These are phyloP conservation scores for Seriola quinqueradiata DNA, from an alignment of 2,113 vertebrate species.

Conservation along the genomic window DNA sequence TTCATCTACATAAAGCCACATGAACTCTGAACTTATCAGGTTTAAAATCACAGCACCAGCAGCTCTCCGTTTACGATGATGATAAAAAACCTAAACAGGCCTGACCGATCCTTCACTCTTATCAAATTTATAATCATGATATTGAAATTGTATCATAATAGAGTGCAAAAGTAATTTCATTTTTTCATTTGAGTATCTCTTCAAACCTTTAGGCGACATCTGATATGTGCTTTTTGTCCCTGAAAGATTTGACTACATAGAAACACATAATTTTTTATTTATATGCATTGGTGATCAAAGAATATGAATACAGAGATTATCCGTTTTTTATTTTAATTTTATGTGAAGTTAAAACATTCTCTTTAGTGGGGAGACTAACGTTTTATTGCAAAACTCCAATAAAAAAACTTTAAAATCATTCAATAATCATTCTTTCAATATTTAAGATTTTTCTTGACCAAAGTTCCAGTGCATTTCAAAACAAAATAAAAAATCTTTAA, in stretches of 20 bases:
- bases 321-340: background rate
- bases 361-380: background rate
- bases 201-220: conserved; percentile 11
- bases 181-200: conserved; percentile 34
- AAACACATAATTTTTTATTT: background rate
- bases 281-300: background rate
- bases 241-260: background rate
- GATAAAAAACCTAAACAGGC: conserved; percentile 18
- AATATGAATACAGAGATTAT: background rate
- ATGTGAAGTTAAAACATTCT: background rate
- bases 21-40: conserved; percentile 58
- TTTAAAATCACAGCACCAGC: conserved; percentile 26
- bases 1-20: conserved; percentile 39
- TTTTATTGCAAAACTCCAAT: background rate
- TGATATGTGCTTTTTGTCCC: background rate
- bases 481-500: background rate
- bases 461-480: background rate
- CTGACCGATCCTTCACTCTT: conserved; percentile 20
- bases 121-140: conserved; percentile 31
- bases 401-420: background rate
- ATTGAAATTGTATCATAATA: conserved; percentile 34
- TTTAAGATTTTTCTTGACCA: background rate
- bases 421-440: background rate
- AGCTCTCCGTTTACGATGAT: background rate
- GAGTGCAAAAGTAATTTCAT: conserved; percentile 17